phyloP scores from a whole-genome alignment of 2,888 invertebrate species.

The Himalopsyche kuldschensis region DNA sequence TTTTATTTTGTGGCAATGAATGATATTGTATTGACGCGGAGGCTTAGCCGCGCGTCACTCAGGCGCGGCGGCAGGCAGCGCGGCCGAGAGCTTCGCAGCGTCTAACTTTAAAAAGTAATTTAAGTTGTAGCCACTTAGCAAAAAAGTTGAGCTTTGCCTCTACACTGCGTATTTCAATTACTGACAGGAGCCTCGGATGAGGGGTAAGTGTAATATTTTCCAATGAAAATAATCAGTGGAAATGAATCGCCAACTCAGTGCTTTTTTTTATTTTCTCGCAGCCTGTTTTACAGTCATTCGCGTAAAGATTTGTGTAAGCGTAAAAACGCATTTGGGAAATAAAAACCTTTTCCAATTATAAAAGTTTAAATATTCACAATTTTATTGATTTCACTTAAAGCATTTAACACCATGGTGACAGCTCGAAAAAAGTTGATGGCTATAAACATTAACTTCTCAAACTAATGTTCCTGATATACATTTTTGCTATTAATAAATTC shows the following conservation, averaged over 20 bases:
- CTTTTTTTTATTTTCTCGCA: not conserved
- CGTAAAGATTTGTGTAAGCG: not conserved
- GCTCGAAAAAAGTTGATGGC: no score
- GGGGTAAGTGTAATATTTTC: not conserved
- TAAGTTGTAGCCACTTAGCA: conserved; percentile 33
- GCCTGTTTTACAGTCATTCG: not conserved
- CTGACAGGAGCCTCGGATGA: not conserved
- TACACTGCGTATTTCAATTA: not conserved
- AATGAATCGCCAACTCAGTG: not conserved
- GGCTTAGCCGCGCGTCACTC: conserved; percentile 25
- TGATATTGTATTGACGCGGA: conserved; percentile 14
- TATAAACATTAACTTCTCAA: no score
- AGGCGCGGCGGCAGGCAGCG: conserved; percentile 1
- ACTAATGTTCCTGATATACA: no score
- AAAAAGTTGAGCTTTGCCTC: conserved; percentile 16
- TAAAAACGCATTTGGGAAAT: not conserved
- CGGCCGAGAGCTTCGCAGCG: conserved; percentile 11
- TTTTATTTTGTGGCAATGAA: not conserved
- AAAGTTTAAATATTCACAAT: not conserved
- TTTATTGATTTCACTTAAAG: no score
- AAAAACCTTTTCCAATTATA: not conserved
- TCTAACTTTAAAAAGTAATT: conserved; percentile 35
- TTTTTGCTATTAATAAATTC: no score
- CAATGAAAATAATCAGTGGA: not conserved
- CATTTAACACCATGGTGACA: no score